phyloP scores from a whole-genome alignment of 2,888 invertebrate species.

The Atethmia centrago region DNA sequence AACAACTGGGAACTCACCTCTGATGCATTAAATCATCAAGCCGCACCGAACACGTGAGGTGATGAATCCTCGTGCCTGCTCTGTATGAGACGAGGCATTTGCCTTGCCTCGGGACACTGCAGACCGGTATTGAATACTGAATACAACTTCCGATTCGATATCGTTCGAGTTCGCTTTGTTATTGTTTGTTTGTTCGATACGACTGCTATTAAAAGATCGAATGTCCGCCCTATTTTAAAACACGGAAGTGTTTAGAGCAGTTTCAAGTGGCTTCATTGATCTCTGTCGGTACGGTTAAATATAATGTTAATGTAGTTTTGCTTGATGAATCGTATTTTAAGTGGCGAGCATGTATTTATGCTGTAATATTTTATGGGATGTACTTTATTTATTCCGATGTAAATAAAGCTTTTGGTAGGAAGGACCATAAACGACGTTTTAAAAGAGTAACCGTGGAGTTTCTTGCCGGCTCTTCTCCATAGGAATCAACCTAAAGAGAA shows the following conservation, averaged over 20 bases:
- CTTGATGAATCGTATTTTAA: constrained; percentile 36
- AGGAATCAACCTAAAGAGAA: too few relatives aligned
- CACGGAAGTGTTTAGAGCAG: constrained; percentile 42
- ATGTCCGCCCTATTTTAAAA: constrained; percentile 33
- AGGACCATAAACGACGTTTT: background rate
- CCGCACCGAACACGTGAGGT: background rate
- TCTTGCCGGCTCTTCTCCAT: background rate
- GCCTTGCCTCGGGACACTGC: constrained; percentile 2
- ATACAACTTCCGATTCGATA: constrained; percentile 46
- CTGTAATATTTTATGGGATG: constrained; percentile 1
- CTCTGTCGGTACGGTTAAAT: constrained; percentile 19
- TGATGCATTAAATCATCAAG: background rate
- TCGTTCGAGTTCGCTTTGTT: constrained; percentile 34
- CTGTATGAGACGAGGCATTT: background rate
- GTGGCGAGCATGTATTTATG: background rate
- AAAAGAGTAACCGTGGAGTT: background rate
- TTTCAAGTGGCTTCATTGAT: constrained; percentile 53
- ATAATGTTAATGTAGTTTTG: constrained; percentile 32
- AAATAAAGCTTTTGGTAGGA: background rate
- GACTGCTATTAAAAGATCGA: constrained; percentile 46
- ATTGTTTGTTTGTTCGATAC: constrained; percentile 37
- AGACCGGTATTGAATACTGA: constrained; percentile 27
- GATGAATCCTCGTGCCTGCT: background rate
- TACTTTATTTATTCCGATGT: background rate
- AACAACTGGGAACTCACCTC: background rate